These are phyloP conservation scores for Drosophila phalerata DNA, from an alignment of 2,888 invertebrate species.

Conservation along the genomic window DNA sequence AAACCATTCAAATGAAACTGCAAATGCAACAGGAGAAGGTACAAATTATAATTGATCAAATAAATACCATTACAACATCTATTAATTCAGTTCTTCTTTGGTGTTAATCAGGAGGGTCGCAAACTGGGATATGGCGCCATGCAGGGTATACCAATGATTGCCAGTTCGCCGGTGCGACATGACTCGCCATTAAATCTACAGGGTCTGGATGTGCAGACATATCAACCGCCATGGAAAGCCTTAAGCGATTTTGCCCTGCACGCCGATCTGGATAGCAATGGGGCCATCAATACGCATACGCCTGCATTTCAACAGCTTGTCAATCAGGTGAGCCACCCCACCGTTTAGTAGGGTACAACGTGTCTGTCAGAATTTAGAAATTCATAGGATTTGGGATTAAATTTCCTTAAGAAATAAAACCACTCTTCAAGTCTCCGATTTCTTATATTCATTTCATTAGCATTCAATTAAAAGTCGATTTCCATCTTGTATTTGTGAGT, in stretches of 20 bases:
- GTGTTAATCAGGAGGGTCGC: constrained; percentile 92
- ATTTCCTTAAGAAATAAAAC: too few relatives aligned
- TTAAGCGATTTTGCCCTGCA: constrained; percentile 98
- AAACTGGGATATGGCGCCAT: constrained; percentile 97
- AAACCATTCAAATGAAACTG: constrained; percentile 98
- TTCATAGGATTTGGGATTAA: neutral
- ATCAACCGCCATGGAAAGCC: constrained; percentile 99
- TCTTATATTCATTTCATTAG: too few relatives aligned
- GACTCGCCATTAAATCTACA: constrained; percentile 95
- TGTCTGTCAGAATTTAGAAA: neutral
- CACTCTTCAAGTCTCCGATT: too few relatives aligned
- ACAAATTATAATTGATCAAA: constrained; percentile 74
- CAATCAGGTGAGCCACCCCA: constrained; percentile 91
- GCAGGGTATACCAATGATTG: constrained; percentile 99
- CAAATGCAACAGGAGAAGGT: constrained; percentile 99
- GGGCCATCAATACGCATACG: constrained; percentile 92
- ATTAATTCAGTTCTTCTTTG: neutral
- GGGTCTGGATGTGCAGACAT: constrained; percentile 94
- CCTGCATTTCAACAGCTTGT: constrained; percentile 98
- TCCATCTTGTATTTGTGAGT: too few relatives aligned
- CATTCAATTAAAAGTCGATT: too few relatives aligned
- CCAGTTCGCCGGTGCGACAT: constrained; percentile 96
- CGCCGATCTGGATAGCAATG: constrained; percentile 92
- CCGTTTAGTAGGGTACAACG: neutral
- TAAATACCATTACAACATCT: neutral